Evolutionary conservation across 2,888 invertebrate genomes (phyloP), one percentile per base, ranked within the genome.

Genomic region (Drosophila affinis): DNA sequence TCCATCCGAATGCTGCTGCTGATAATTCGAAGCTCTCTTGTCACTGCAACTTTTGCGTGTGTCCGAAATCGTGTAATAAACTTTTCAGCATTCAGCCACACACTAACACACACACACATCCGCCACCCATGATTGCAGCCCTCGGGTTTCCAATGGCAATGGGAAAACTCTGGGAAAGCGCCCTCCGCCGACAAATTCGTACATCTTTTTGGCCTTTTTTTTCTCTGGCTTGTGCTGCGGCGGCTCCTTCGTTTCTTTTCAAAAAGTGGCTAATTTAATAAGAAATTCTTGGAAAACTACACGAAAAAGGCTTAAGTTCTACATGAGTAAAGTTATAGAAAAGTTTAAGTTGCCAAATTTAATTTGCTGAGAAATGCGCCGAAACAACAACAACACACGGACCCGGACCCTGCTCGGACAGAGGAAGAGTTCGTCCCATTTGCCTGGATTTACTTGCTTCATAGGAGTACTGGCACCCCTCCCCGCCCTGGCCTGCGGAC

Each of bases 271-370:
- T 83, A 83, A 83, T 86, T 88, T 82, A 86, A 83, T 88, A 86
- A 83, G 77, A 86, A 82, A 76, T 77, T 71, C 75, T 72, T 46
- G 73, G 53, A 67, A 69, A 87, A 72, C 84, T 81, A 80, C 70
- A 80, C 61, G 78, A 80, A 77, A 87, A 88, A 82, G 88, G 86
- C 86, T 86, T 86, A 77, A 82, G 88, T 83, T 88, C 75, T 72
- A 76, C 78, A 86, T 86, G 75, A 75, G 83, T 74, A 77, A 88
- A 83, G 87, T 83, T 86, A 77, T 80, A 76, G 88, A 79, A 86
- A 86, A 87, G 72, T 87, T 86, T 51, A 87, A 76, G 76, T 83
- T 88, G 61, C 64, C 67, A 72, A 88, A 88, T 78, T 78, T 72
- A 86, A 83, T 83, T 88, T 88, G 73, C 62, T 62, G 51, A 67